Evolutionary conservation across 2,113 vertebrate species (phyloP).

Genomic region (Eira barbara): DNA sequence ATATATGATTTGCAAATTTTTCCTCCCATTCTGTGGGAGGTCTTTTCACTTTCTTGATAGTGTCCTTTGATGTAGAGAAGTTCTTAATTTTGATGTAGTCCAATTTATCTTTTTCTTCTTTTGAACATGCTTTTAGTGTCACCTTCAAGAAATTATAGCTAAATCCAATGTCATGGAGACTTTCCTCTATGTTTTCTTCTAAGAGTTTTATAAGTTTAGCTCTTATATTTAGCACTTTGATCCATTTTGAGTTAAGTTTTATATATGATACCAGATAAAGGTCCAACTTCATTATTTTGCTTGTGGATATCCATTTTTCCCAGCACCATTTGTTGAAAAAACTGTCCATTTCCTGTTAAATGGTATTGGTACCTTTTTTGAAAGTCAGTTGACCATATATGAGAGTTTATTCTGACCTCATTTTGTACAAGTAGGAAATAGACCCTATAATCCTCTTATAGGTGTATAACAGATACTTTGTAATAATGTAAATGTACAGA

Average conservation of each 20-base stretch:
- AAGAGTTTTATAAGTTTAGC: background rate
- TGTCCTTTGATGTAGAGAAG: background rate
- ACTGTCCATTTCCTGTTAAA: background rate
- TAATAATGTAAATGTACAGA: background rate
- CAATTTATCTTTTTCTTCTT: background rate
- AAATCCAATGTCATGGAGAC: background rate
- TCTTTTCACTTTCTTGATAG: background rate
- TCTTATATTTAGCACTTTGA: background rate
- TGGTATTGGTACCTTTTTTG: background rate
- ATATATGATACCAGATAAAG: background rate
- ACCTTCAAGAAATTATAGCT: background rate
- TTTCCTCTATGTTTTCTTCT: background rate
- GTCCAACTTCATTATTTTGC: background rate
- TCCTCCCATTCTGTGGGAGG: background rate
- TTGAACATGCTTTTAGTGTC: background rate
- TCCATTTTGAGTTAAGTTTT: background rate
- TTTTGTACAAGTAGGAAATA: slow-evolving; percentile 7
- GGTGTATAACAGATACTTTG: background rate
- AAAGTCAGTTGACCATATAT: background rate
- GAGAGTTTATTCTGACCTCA: background rate
- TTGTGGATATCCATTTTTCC: background rate
- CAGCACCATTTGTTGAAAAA: background rate
- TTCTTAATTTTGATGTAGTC: background rate
- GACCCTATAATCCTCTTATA: background rate
- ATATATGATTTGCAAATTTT: background rate